Base-by-base conservation (phyloP, 2,888 invertebrate genomes). In the Drosophila greeni region DNA sequence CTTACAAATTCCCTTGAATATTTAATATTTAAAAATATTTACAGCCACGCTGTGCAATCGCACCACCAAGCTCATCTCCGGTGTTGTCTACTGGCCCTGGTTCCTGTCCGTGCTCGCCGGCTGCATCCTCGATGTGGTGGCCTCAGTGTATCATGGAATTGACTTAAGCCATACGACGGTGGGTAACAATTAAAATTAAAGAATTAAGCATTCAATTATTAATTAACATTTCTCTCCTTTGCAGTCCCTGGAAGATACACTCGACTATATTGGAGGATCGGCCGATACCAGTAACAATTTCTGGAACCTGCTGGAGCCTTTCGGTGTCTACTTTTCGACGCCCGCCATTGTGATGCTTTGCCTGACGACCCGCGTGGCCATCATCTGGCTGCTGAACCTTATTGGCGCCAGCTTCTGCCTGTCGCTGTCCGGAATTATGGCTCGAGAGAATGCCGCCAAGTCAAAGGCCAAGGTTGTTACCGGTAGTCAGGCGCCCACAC, bases 341-440 rank as follows among this genome's bases (percentile, higher is more conserved):
- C 87, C 90, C 0, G 81, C 91, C 0, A 88, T 91, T 84, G 70
- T 89, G 9, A 89, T 91, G 88, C 89, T 89, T 4, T 83, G 90
- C 12, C 51, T 91, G 3, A 90, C 90, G 74, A 89, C 90, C 0
- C 88, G 91, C 24, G 87, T 90, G 40, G 87, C 88, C 3, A 58
- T 91, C 1, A 82, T 91, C 29, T 90, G 91, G 85, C 24, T 90
- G 11, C 57, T 91, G n/a, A 91, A 91, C 66, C 73, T 91, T 6
- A 80, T 88, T 39, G 88, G 87, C n/a, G 70, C 78, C 14, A 74
- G 78, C 23, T 87, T 87, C 68, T 87, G 88, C 43, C 64, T 87
- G 23, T 87, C 88, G 0, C 53, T 87, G 33, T 79, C 86, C 0
- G 70, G 66, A 45, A 76, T 76, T 4, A 51, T 87, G 51, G 80